Base-by-base conservation (phyloP, 2,797 vertebrate species). In the Clarias pachynema region DNA sequence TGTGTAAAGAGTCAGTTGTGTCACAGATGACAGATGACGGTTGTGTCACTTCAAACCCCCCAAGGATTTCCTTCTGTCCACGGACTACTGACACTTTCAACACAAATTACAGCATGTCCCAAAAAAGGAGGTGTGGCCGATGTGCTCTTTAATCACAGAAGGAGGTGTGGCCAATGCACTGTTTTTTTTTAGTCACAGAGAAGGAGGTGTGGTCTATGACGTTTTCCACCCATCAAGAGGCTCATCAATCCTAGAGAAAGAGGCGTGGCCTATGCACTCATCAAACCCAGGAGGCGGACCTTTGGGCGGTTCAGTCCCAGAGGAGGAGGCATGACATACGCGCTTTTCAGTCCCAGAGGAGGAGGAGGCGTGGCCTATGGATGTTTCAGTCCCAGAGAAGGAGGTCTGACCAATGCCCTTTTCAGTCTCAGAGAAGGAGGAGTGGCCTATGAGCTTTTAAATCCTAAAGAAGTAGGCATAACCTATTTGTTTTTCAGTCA, bases 1-100 rank as follows among this genome's bases (percentile, higher is more conserved):
- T 16, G n/a, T 49, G 81, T 24, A 29, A 18, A 73, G 40, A 81
- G 57, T 29, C 73, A 5, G 65, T 44, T 60, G 24, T 5, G n/a
- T 62, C 22, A 72, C 81, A 83, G 73, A 72, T 73, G 66, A 72
- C 81, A 83, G 73, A 72, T 73, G 66, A 40, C 44, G n/a, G 73
- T 31, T 29, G 79, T 29, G 44, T 49, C 44, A 10, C 44, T 49
- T 49, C 44, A 10, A 49, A 49, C 1, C 66, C 63, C 74, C 40
- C 22, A 65, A 60, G 79, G 72, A 31, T 57, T 24, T 37, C 20
- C 49, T 34, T 62, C 69, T 60, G 53, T 59, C 72, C n/a, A 78
- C 20, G 70, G 12, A 59, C 72, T 79, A 79, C 20, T 40, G 24
- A 62, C 40, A 63, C 53, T 40, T 75, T 24, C 57, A 59, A 12